Percentiles rank a stretch among this genome's conserved stretches.
Conservation (phyloP, 2,113 vertebrate species). For the Elgaria multicarinata region DNA sequence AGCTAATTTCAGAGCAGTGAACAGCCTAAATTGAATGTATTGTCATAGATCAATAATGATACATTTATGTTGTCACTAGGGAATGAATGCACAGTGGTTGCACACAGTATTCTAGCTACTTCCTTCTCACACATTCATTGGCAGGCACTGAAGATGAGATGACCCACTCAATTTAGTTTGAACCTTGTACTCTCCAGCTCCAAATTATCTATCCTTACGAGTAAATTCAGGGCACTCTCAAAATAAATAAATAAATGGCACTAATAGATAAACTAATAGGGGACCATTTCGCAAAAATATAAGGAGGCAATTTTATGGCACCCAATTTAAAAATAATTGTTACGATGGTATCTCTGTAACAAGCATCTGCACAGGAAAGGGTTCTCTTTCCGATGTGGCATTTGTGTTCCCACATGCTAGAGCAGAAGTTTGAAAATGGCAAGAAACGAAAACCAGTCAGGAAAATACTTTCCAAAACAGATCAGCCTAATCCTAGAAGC, state of each 20-base stretch:
- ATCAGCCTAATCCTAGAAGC: background rate
- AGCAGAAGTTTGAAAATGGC: background rate
- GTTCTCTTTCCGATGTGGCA: background rate
- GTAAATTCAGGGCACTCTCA: background rate
- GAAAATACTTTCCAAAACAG: background rate
- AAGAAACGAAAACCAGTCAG: background rate
- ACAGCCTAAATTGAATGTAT: conserved; percentile 53
- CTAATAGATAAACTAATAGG: background rate
- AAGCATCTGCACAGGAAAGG: background rate
- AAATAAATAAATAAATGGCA: background rate
- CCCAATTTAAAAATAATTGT: background rate
- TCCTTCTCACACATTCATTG: conserved; percentile 39
- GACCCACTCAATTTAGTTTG: background rate
- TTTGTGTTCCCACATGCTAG: background rate
- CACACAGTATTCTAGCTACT: conserved; percentile 33
- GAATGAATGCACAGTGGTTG: conserved; percentile 44
- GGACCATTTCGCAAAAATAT: background rate
- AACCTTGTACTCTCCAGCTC: conserved; percentile 4
- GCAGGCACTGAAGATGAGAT: background rate
- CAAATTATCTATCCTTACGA: background rate
- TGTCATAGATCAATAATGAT: conserved; percentile 60
- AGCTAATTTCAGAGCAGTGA: conserved; percentile 54
- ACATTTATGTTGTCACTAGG: conserved; percentile 35
- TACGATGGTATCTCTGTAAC: background rate
- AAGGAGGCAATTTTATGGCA: background rate